Evolutionary conservation across 2,888 invertebrate species (phyloP), one percentile per base, ranked within the genome.

Genomic region (Amphipyra berbera): DNA sequence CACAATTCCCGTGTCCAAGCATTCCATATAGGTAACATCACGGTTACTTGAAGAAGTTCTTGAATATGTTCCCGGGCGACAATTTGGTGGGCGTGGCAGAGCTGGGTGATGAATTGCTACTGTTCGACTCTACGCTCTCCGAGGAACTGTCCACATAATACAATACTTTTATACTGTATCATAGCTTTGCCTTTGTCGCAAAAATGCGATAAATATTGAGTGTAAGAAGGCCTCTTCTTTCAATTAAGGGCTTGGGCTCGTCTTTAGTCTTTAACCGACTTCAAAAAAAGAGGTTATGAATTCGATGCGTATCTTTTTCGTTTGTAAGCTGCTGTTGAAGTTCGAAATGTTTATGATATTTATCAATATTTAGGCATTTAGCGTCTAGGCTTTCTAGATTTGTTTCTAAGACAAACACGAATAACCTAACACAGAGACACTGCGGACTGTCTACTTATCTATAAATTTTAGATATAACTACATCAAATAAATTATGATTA

Each of bases 31-130:
- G n/a, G n/a, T n/a, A 78, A 80, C 82, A 83, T 81, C 81, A 76
- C 80, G 74, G 83, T 95, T 98, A 98, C 98, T 98, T 98, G 97
- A 98, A 98, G 96, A 98, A 98, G 96, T 98, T 98, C 96, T 98
- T 98, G 96, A 98, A 98, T 95, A 98, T 98, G 96, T 97, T 97
- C 90, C 97, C 97, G 63, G 97, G 97, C 84, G 98, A 97, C 88
- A 98, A 96, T 95, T 97, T 97, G 90, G 96, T 96, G 52, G 96
- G 96, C 83, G 96, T 94, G 44, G 93, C 72, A 61, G 92, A 82
- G 80, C 90, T 92, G 79, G 94, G 91, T 50, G 93, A 89, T 21
- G 93, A 90, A 88, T 90, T 91, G 90, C 84, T 91, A 91, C 91
- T 93, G 91, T 90, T 93, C 79, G 92, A 86, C 86, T 93, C 93